A percentile compares a stretch with the other conserved stretches of the same genome.
Evolutionary conservation across 2,113 vertebrate species (phyloP).

Genomic region (Myotis lucifugus): DNA sequence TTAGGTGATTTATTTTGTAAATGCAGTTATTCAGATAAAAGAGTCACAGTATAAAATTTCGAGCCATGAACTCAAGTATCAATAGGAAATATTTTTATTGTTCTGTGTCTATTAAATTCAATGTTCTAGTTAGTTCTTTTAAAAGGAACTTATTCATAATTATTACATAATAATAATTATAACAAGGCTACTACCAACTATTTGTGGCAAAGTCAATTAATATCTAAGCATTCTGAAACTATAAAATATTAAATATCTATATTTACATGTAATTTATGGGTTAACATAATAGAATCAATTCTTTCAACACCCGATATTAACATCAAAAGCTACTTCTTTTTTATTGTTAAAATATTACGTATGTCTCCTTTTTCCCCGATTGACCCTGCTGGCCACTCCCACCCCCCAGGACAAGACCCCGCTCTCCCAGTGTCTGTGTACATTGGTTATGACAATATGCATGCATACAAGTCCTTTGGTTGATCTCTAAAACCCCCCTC

Average conservation of each 20-base stretch:
- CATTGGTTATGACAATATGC: too few species aligned
- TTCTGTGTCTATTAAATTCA: background rate
- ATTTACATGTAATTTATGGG: background rate
- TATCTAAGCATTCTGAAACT: background rate
- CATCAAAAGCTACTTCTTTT: background rate
- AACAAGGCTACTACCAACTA: background rate
- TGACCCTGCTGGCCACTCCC: too few species aligned
- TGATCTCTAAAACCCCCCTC: too few species aligned
- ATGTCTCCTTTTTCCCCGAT: too few species aligned
- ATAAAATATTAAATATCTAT: background rate
- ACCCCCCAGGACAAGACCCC: too few species aligned
- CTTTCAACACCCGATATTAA: background rate
- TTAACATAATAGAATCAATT: background rate
- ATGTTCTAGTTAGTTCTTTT: background rate
- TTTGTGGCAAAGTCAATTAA: background rate
- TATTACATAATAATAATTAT: background rate
- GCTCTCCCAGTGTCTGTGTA: too few species aligned
- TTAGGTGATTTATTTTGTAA: background rate
- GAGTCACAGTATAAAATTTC: background rate
- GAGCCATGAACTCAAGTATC: background rate
- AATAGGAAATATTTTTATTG: background rate
- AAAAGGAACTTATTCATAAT: background rate
- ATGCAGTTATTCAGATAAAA: background rate
- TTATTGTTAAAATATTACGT: too few species aligned
- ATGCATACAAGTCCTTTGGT: too few species aligned